phyloP scores from a whole-genome alignment of 2,888 invertebrate species.

The Eupithecia centaureata region DNA sequence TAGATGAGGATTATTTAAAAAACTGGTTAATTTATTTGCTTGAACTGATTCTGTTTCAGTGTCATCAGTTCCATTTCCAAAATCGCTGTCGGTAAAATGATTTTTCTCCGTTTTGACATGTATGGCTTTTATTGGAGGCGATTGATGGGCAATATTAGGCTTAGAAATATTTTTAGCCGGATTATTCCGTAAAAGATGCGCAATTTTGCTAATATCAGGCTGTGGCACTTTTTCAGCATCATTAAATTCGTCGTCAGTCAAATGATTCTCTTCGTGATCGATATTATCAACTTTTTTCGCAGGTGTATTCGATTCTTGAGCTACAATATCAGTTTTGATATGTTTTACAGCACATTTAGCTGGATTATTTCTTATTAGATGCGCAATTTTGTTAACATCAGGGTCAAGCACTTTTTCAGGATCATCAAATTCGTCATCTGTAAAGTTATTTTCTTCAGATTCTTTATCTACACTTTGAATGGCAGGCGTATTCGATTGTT shows the following conservation, averaged over 20 bases:
- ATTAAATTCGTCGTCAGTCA: background rate
- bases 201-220: slow-evolving; percentile 22
- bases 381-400: slow-evolving; percentile 26
- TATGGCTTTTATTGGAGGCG: slow-evolving; percentile 12
- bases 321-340: slow-evolving; percentile 3
- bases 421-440: slow-evolving; percentile 40
- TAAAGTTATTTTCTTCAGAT: slow-evolving; percentile 6
- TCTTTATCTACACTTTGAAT: slow-evolving; percentile 15
- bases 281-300: slow-evolving; percentile 9
- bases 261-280: background rate
- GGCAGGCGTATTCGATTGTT: slow-evolving; percentile 9
- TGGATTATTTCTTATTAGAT: slow-evolving; percentile 22
- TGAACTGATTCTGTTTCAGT: slow-evolving; percentile 13
- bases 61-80: slow-evolving; percentile 45
- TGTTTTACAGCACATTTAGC: background rate
- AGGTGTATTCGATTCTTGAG: slow-evolving; percentile 10
- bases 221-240: background rate
- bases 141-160: background rate
- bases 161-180: slow-evolving; percentile 15
- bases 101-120: slow-evolving; percentile 10
- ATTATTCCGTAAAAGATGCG: slow-evolving; percentile 22
- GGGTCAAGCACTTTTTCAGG: slow-evolving; percentile 4
- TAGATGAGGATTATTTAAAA: slow-evolving; percentile 38
- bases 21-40: slow-evolving; percentile 25
- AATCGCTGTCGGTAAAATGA: slow-evolving; percentile 28